These are phyloP conservation scores for Papilio machaon DNA, from an alignment of 1,140 invertebrate genomes.

Conservation along the genomic window DNA sequence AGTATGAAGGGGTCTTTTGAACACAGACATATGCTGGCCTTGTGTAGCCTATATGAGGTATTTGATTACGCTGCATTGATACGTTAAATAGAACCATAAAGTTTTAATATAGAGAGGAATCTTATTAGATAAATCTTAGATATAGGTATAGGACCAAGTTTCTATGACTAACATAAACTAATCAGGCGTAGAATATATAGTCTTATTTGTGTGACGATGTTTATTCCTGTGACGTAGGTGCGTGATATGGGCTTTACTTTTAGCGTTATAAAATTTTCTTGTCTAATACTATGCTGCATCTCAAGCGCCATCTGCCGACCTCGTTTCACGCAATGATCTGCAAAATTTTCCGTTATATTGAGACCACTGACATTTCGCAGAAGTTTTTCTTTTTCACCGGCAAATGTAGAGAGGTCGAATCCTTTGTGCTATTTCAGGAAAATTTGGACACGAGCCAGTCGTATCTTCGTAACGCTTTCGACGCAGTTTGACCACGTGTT, in stretches of 20 bases:
- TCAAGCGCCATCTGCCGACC: slow-evolving; percentile 14
- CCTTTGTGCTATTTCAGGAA: slow-evolving; percentile 81
- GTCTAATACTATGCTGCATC: background rate
- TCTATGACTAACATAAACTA: background rate
- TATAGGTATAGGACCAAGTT: no score
- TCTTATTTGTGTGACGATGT: background rate
- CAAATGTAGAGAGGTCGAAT: slow-evolving; percentile 67
- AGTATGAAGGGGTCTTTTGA: background rate
- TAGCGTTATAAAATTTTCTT: background rate
- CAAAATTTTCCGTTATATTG: slow-evolving; percentile 66
- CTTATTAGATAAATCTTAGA: no score
- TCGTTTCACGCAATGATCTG: slow-evolving; percentile 55
- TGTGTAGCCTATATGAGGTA: background rate
- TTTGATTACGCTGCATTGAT: background rate
- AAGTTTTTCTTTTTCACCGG: slow-evolving; percentile 74
- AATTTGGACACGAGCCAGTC: slow-evolving; percentile 70
- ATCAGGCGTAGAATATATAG: background rate
- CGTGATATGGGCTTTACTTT: background rate
- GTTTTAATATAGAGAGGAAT: background rate
- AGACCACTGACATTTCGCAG: slow-evolving; percentile 72
- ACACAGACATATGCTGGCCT: background rate
- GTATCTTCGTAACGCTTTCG: slow-evolving; percentile 55
- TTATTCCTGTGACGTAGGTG: background rate
- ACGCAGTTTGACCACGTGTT: slow-evolving; percentile 62
- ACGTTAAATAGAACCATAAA: background rate